Base-by-base conservation (phyloP, 2,113 vertebrate species). In the Panthera tigris region DNA sequence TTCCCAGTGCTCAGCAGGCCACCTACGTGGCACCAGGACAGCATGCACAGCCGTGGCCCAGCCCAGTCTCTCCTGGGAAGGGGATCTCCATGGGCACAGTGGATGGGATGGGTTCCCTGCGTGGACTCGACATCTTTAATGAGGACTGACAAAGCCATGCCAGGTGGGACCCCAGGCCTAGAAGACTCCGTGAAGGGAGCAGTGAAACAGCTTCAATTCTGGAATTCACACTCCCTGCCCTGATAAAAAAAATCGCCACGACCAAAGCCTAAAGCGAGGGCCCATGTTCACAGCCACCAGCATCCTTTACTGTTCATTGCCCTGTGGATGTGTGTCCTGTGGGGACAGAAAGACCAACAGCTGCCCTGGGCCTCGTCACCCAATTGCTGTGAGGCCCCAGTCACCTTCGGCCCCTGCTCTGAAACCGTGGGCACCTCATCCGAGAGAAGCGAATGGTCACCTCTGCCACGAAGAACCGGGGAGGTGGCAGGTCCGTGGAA, bases 341-440 rank as follows among this genome's bases (percentile, higher is more conserved):
- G 36, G 52, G 36, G 61, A 31, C 41, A 83, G 39, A 92, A 11
- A 18, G 21, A 50, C n/a, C n/a, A 5, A 1, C 6, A 25, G 65
- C 61, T n/a, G 27, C 39, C 27, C 41, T 45, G 68, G 69, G 45
- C 25, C 33, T 6, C 10, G 31, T 25, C 15, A 29, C 4, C 85
- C 39, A 2, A 1, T 0, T 0, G 3, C 68, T 45, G 29, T 33
- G 65, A 85, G 18, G n/a, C 21, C 66, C 55, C 2, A 0, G 31
- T 33, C n/a, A 25, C 57, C 27, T 63, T 52, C 68, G 1, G 5
- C 9, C 23, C 74, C 36, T 68, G 48, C 15, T 41, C 68, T 16
- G 50, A 76, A 76, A 41, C 74, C 73, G 18, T 1, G 0, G n/a
- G 76, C 12, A 88, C n/a, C 74, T 63, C 15, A 2, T 52, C 65